These are phyloP conservation scores for Agriopis leucophaearia DNA, from an alignment of 2,888 invertebrate species.

Conservation along the genomic window DNA sequence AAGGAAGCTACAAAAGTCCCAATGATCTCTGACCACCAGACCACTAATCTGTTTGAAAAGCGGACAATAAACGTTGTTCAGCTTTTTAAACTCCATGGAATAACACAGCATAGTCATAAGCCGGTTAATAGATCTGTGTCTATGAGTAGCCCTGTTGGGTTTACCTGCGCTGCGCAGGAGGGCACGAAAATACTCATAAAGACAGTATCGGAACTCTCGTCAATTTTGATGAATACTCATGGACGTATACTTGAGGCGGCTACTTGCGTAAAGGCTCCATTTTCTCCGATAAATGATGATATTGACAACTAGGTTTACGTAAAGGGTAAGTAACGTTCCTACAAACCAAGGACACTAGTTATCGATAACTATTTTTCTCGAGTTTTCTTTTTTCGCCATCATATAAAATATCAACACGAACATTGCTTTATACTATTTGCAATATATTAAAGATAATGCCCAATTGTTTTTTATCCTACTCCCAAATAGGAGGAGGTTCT, in stretches of 20 bases:
- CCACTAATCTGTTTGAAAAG: constrained; percentile 48
- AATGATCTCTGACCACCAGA: constrained; percentile 3
- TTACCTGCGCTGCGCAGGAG: constrained; percentile 67
- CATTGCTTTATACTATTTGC: too few relatives aligned
- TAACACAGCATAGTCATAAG: constrained; percentile 57
- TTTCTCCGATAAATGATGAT: neutral
- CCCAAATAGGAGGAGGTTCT: too few relatives aligned
- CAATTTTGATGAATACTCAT: neutral
- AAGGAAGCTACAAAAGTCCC: constrained; percentile 45
- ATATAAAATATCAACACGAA: too few relatives aligned
- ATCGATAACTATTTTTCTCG: too few relatives aligned
- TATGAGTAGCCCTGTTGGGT: constrained; percentile 69
- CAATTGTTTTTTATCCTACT: too few relatives aligned
- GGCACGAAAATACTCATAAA: constrained; percentile 6
- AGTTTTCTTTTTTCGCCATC: too few relatives aligned
- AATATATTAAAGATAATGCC: too few relatives aligned
- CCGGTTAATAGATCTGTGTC: constrained; percentile 73
- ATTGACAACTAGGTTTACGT: too few relatives aligned
- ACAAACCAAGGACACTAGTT: too few relatives aligned
- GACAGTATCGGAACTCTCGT: constrained; percentile 25
- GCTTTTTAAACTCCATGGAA: constrained; percentile 56
- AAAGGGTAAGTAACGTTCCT: too few relatives aligned
- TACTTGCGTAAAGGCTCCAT: neutral
- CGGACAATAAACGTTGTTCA: constrained; percentile 44
- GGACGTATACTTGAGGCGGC: neutral